Conservation (phyloP, 2,113 vertebrate species). For the Rutilus rutilus region DNA sequence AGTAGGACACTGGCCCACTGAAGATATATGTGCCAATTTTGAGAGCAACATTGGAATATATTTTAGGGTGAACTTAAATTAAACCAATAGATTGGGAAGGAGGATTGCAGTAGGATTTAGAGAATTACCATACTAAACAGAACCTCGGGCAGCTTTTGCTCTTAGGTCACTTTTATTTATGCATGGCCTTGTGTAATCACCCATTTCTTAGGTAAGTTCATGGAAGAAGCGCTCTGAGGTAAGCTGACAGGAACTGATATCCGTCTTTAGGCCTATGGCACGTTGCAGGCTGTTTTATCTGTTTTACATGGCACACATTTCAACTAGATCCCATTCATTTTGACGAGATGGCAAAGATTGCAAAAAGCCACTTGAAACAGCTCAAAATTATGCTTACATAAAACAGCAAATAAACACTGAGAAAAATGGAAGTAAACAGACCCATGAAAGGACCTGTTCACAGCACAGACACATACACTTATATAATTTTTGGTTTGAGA, state of each 20-base stretch:
- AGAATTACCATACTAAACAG: constrained; percentile 43
- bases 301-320: constrained; percentile 30
- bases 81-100: constrained; percentile 23
- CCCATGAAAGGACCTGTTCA: constrained; percentile 1
- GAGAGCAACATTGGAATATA: not conserved
- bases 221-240: constrained; percentile 16
- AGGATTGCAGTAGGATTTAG: constrained; percentile 14
- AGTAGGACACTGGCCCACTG: constrained; percentile 8
- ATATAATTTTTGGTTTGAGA: constrained; percentile 54
- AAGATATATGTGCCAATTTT: constrained; percentile 30
- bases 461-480: not conserved
- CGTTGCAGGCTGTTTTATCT: constrained; percentile 28
- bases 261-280: constrained; percentile 39
- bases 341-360: constrained; percentile 34
- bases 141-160: constrained; percentile 1
- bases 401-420: not conserved
- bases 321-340: constrained; percentile 34
- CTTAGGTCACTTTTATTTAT: constrained; percentile 49
- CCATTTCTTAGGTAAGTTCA: constrained; percentile 42
- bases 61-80: constrained; percentile 26
- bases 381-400: not conserved
- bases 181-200: constrained; percentile 28
- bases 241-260: constrained; percentile 45
- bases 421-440: constrained; percentile 11
- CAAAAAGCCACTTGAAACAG: constrained; percentile 7